Evolutionary conservation across 1,140 invertebrate genomes (phyloP).

Genomic region (Subanguina moxae): DNA sequence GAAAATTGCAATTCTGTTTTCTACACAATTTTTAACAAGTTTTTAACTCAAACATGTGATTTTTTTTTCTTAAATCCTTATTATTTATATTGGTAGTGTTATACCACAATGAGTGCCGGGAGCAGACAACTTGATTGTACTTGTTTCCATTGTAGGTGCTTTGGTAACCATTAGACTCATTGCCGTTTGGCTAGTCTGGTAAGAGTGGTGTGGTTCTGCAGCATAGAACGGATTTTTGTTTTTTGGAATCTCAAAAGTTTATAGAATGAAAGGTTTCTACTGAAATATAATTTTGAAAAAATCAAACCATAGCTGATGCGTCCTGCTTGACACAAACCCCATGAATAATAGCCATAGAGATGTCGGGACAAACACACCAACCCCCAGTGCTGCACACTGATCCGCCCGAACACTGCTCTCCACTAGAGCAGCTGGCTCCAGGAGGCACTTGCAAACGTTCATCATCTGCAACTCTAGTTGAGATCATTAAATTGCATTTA

Average conservation of each 20-base stretch:
- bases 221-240: background rate
- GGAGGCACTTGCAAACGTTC: constrained; percentile 29
- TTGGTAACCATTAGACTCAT: constrained; percentile 4
- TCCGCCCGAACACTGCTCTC: constrained; percentile 51
- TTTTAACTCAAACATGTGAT: too few relatives aligned
- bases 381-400: constrained; percentile 39
- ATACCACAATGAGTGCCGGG: constrained; percentile 36
- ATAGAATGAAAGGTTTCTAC: background rate
- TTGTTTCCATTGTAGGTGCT: constrained; percentile 12
- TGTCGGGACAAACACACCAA: constrained; percentile 53
- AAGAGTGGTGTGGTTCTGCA: background rate
- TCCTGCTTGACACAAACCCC: constrained; percentile 38
- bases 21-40: too few relatives aligned
- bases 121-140: constrained; percentile 23
- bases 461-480: constrained; percentile 42
- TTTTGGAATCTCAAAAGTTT: background rate
- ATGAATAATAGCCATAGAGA: constrained; percentile 45
- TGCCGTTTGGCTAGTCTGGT: background rate
- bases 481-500: background rate
- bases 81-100: too few relatives aligned
- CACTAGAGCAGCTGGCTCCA: constrained; percentile 29
- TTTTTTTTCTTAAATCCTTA: too few relatives aligned
- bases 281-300: background rate
- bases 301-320: background rate
- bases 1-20: too few relatives aligned